Evolutionary conservation across 2,888 invertebrate species (phyloP), one percentile per base, ranked within the genome.

Genomic region (Pollenia amentaria): DNA sequence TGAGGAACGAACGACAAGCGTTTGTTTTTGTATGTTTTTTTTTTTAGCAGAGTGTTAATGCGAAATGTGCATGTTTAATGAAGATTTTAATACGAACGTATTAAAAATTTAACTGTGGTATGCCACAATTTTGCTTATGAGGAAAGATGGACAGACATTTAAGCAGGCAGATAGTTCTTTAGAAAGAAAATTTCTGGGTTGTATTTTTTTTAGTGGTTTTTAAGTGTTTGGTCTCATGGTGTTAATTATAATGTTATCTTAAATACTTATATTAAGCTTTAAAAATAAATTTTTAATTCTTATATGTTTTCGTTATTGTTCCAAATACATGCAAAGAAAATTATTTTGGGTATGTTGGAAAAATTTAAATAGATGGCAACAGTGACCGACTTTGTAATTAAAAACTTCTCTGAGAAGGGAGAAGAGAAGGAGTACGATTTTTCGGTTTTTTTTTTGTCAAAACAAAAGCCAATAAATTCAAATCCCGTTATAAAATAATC

Each of bases 61-160:
- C 46, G 72, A 86, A 83, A 79, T 86, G 86, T 86, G 86, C 86
- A 86, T 86, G 86, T 83, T 83, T 79, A 72, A 77, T 65, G 48
- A 77, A 42, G 60, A 76, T 77, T 75, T 60, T 51, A 44, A 10
- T 75, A 42, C 40, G 40, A 72, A 72, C 53, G 8, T 53, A 55
- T 46, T 80, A 55, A 72, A 64, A 38, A 48, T 72, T 53, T 70
- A 44, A 64, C 12, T 16, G 12, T 29, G 48, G 29, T 4, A 46
- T n/a, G 12, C 3, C 21, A 16, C 3, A 62, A 9, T 9, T 29
- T 64, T 57, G 8, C 55, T 65, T 38, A 72, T 21, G 64, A 29
- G 40, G 57, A 73, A n/a, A 46, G 38, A 75, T 10, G 29, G 73
- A 69, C 65, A n/a, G 55, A 64, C 40, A 44, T 14, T n/a, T 11